Evolutionary conservation across 2,888 invertebrate species (phyloP), one percentile per base, ranked within the genome.

Genomic region (Lasioglossum malachurum): DNA sequence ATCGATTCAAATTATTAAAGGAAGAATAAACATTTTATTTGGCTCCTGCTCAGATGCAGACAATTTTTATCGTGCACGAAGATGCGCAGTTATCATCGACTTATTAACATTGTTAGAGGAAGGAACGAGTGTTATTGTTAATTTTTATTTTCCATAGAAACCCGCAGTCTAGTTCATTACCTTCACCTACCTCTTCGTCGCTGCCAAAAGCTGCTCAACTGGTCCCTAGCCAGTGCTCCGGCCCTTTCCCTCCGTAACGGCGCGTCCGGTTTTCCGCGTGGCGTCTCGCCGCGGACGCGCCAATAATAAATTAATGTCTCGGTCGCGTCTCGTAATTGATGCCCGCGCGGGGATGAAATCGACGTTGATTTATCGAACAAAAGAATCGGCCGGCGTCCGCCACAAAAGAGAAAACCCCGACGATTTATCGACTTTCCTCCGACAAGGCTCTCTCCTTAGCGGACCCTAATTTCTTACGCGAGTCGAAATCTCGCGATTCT

Each of bases 271-370:
- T 90, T 86, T 71, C 81, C 90, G 80, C 82, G 83, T 82, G 71
- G 71, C 85, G 84, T 41, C 79, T 75, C 73, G 31, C 83, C 88
- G 83, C 67, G 88, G 87, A 89, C 77, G 77, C 86, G 10, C 49
- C 92, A 88, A 91, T 94, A 92, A 93, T 93, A 93, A 94, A 94
- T 94, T 92, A 93, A 93, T 93, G 93, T 89, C 91, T 90, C 91
- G 90, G 88, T 88, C 19, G 38, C 83, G 90, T 90, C 91, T 86
- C 87, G 93, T 93, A 93, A 93, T 93, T 91, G 92, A 93, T 93
- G 92, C 91, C 83, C 89, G 86, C 80, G 87, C 85, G 88, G 92
- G 91, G 91, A 93, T 92, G 91, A 93, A 92, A 92, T 93, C 88
- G 93, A 93, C 93, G 90, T 93, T 94, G 93, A 94, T 93, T 93